These are phyloP conservation scores for Salarias fasciatus DNA, from an alignment of 2,797 vertebrate species.

Conservation along the genomic window DNA sequence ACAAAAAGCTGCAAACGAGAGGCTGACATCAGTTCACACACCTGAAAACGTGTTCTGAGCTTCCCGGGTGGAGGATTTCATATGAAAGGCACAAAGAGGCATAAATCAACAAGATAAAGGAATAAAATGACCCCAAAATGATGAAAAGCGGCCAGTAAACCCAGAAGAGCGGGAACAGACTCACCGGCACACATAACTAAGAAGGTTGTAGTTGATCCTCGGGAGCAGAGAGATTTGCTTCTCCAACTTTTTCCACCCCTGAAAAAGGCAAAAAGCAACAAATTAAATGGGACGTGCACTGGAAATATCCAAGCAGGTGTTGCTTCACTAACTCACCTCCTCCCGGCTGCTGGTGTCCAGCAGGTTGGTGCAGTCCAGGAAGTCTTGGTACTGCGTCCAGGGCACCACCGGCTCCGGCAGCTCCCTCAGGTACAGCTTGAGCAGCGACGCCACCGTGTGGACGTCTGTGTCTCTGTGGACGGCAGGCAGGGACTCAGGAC, in stretches of 20 bases:
- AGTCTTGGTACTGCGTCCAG: constrained; percentile 94
- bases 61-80: background rate
- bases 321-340: constrained; percentile 67
- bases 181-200: constrained; percentile 95
- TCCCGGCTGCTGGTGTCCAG: constrained; percentile 77
- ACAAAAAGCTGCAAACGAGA: constrained; percentile 86
- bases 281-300: background rate
- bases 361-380: constrained; percentile 87
- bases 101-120: no score
- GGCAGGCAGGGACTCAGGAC: background rate
- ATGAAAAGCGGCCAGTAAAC: no score
- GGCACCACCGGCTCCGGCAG: constrained; percentile 94
- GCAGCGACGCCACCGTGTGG: constrained; percentile 95
- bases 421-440: constrained; percentile 96
- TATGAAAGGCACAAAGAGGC: no score
- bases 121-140: no score
- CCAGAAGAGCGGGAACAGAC: constrained; percentile 10
- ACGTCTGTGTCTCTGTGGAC: constrained; percentile 93
- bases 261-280: constrained; percentile 22
- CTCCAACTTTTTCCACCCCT: constrained; percentile 88
- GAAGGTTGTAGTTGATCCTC: constrained; percentile 91
- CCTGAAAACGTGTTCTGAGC: background rate
- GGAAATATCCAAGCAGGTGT: background rate
- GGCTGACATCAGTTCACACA: background rate
- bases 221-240: constrained; percentile 91